Evolutionary conservation across 2,888 invertebrate genomes (phyloP).

Genomic region (Athalia circularis): DNA sequence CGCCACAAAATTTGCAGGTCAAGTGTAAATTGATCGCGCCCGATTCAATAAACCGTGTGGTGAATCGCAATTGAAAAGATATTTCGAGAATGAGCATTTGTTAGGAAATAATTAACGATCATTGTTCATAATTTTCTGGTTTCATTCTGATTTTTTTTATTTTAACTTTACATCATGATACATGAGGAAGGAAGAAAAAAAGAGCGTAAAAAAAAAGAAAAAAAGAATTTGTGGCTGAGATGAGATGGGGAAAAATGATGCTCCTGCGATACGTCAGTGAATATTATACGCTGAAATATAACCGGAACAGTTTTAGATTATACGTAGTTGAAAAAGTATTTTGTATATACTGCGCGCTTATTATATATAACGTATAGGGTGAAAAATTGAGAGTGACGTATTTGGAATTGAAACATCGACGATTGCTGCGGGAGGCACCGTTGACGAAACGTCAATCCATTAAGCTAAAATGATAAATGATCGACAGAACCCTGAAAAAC

Average conservation of each 20-base stretch:
- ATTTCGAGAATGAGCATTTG: too few relatives aligned
- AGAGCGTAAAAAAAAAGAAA: too few relatives aligned
- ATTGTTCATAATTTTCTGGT: not conserved
- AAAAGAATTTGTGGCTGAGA: too few relatives aligned
- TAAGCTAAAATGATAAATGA: not conserved
- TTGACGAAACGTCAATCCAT: conserved; percentile 8
- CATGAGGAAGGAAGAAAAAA: not conserved
- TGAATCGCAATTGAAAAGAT: too few relatives aligned
- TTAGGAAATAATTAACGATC: too few relatives aligned
- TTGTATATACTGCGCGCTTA: not conserved
- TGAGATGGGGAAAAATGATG: too few relatives aligned
- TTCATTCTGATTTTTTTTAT: not conserved
- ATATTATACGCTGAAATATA: too few relatives aligned
- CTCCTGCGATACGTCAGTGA: too few relatives aligned
- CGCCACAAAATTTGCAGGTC: not conserved
- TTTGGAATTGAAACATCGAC: not conserved
- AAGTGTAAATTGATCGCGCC: conserved; percentile 11
- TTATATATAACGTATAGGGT: not conserved
- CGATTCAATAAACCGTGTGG: not conserved
- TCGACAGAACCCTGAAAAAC: not conserved
- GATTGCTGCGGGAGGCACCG: not conserved
- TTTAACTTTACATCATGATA: not conserved
- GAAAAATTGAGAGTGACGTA: conserved; percentile 22
- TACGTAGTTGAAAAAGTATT: too few relatives aligned
- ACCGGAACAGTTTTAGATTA: too few relatives aligned